These are phyloP conservation scores for Parotocinclus haroldoi DNA, from an alignment of 2,797 vertebrate species.

Conservation along the genomic window DNA sequence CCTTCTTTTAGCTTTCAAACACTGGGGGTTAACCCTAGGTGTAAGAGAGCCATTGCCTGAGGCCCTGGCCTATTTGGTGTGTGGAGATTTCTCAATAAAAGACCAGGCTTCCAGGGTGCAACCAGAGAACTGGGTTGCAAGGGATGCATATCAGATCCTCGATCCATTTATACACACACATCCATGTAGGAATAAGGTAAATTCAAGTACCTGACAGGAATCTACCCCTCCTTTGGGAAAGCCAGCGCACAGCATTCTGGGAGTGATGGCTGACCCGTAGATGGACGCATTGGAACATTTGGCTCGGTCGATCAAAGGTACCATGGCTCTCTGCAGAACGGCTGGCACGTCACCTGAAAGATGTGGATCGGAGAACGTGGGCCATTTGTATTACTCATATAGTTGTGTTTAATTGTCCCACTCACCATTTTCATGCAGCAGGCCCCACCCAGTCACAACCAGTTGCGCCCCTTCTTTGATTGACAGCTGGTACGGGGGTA, in stretches of 20 bases:
- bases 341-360: slow-evolving; percentile 44
- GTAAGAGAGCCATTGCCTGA: too few species aligned
- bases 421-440: slow-evolving; percentile 57
- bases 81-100: too few species aligned
- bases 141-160: too few species aligned
- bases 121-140: too few species aligned
- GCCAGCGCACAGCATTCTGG: slow-evolving; percentile 74
- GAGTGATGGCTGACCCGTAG: slow-evolving; percentile 66
- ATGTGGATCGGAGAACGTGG: background rate
- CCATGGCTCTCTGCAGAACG: slow-evolving; percentile 63
- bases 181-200: too few species aligned
- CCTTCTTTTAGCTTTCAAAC: too few species aligned
- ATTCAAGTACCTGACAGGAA: slow-evolving; percentile 73
- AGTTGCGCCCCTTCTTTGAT: slow-evolving; percentile 52
- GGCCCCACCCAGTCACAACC: slow-evolving; percentile 76
- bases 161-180: too few species aligned
- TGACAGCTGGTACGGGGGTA: slow-evolving; percentile 70
- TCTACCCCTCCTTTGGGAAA: slow-evolving; percentile 62
- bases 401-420: too few species aligned
- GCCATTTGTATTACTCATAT: too few species aligned
- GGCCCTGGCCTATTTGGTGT: too few species aligned
- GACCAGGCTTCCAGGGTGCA: too few species aligned
- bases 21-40: too few species aligned
- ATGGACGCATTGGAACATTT: slow-evolving; percentile 61
- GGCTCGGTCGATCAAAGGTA: slow-evolving; percentile 56